Conservation (phyloP, 2,888 invertebrate genomes). For the Disparrhopalites patrizii region DNA sequence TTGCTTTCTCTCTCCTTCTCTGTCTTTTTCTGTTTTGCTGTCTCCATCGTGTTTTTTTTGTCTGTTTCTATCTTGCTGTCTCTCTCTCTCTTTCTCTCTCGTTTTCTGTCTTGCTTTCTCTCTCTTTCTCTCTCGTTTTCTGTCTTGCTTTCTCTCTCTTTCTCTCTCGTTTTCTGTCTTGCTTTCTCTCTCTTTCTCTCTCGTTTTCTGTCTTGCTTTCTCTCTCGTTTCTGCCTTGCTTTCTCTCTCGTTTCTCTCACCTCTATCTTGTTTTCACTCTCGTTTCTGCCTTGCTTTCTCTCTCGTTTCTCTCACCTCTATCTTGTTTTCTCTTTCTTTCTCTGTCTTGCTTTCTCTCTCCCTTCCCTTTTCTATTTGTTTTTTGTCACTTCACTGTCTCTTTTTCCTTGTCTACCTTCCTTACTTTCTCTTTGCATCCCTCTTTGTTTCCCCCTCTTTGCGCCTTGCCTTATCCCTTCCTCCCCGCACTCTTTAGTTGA, state of each 20-base stretch:
- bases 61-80: constrained; percentile 10
- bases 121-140: too few relatives aligned
- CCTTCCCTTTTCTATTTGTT: constrained; percentile 7
- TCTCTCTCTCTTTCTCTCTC: constrained; percentile 21
- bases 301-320: too few relatives aligned
- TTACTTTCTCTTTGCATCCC: constrained; percentile 12
- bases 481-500: constrained; percentile 22
- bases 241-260: constrained; percentile 1
- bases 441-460: constrained; percentile 22
- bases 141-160: constrained; percentile 1
- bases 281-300: too few relatives aligned
- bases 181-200: too few relatives aligned
- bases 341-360: constrained; percentile 4
- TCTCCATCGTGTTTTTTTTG: too few relatives aligned
- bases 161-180: constrained; percentile 9
- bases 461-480: constrained; percentile 14
- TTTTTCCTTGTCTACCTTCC: neutral
- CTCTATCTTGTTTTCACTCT: too few relatives aligned
- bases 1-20: neutral
- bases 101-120: too few relatives aligned
- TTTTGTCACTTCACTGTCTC: too few relatives aligned
- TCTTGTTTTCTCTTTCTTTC: too few relatives aligned
- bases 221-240: too few relatives aligned
- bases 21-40: too few relatives aligned
- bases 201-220: too few relatives aligned